These are phyloP conservation scores for Lymantria dispar DNA, from an alignment of 2,888 invertebrate genomes.

Conservation along the genomic window DNA sequence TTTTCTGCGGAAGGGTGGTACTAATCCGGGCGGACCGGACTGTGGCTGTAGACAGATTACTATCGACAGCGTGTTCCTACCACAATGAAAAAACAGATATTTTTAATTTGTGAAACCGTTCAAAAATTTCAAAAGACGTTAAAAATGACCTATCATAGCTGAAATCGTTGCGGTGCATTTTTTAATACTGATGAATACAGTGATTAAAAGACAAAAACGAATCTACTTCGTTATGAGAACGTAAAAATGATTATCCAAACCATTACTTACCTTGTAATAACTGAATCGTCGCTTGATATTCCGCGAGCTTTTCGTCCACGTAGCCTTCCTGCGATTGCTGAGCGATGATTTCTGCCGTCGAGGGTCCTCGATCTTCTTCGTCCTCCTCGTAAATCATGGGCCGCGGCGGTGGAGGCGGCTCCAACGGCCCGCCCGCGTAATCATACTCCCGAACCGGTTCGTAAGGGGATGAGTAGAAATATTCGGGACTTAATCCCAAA, in stretches of 20 bases:
- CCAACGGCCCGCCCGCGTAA: constrained; percentile 89
- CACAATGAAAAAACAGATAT: too few species aligned
- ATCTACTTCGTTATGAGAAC: too few species aligned
- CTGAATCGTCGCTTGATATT: constrained; percentile 95
- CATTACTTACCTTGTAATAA: constrained; percentile 90
- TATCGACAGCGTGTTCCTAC: too few species aligned
- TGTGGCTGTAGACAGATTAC: too few species aligned
- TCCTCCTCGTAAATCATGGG: constrained; percentile 85
- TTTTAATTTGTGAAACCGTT: too few species aligned
- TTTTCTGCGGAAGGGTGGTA: too few species aligned
- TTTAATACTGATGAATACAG: too few species aligned
- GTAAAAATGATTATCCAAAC: not conserved
- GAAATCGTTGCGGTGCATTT: too few species aligned
- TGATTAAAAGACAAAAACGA: too few species aligned
- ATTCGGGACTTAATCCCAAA: constrained; percentile 83
- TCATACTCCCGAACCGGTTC: constrained; percentile 84
- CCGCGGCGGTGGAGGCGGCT: constrained; percentile 89
- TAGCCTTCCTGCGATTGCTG: constrained; percentile 97
- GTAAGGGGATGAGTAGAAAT: constrained; percentile 82
- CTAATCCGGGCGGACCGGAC: too few species aligned
- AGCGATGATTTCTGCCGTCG: constrained; percentile 95
- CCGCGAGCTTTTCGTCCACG: constrained; percentile 95
- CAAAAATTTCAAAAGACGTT: too few species aligned
- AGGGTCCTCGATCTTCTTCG: constrained; percentile 88
- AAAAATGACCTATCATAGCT: too few species aligned